phyloP scores from a whole-genome alignment of 2,888 invertebrate genomes.

The Digitonthophagus gazella region DNA sequence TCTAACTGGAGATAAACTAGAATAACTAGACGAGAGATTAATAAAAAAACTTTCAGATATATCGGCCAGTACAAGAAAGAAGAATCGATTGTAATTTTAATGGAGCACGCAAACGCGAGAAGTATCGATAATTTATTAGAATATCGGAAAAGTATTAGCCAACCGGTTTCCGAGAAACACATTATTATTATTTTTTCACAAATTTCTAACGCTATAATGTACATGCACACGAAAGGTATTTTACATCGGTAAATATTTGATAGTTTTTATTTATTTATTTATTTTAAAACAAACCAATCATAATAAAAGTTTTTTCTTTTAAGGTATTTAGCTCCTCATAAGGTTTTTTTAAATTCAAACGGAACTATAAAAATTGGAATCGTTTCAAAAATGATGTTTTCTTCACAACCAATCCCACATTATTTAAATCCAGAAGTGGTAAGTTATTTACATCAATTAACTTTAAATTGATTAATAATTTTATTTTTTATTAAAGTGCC shows the following conservation, averaged over 20 bases:
- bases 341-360: slow-evolving; percentile 67
- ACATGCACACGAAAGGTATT: slow-evolving; percentile 69
- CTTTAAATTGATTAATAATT: slow-evolving; percentile 3
- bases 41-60: slow-evolving; percentile 53
- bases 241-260: slow-evolving; percentile 56
- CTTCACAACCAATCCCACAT: slow-evolving; percentile 69
- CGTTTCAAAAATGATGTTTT: slow-evolving; percentile 65
- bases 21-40: slow-evolving; percentile 3
- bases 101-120: slow-evolving; percentile 78
- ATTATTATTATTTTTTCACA: slow-evolving; percentile 65
- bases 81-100: slow-evolving; percentile 69
- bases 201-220: slow-evolving; percentile 66
- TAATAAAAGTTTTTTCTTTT: slow-evolving; percentile 26
- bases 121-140: slow-evolving; percentile 65
- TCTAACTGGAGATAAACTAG: background rate
- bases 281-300: background rate
- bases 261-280: background rate
- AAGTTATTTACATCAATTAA: no score
- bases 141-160: slow-evolving; percentile 47
- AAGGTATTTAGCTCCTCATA: slow-evolving; percentile 62
- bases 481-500: slow-evolving; percentile 62
- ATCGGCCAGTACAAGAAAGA: slow-evolving; percentile 72
- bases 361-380: slow-evolving; percentile 70
- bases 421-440: slow-evolving; percentile 75
- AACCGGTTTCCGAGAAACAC: slow-evolving; percentile 60